phyloP scores from a whole-genome alignment of 2,797 vertebrate species.

The Heteromormyrus szaboi region DNA sequence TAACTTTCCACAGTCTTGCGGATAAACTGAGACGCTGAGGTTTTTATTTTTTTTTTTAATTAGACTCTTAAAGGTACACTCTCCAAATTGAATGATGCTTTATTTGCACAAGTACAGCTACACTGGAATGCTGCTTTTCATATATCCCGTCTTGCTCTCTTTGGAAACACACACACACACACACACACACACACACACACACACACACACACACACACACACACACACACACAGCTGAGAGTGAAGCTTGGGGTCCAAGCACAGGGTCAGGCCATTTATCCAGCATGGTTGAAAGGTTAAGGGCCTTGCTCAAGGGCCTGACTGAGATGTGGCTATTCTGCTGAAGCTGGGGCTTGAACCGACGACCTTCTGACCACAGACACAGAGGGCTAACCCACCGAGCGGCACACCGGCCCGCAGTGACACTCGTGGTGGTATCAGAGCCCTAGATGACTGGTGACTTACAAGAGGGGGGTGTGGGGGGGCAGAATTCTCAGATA shows the following conservation, averaged over 20 bases:
- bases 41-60: conserved; percentile 11
- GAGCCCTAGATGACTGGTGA: conserved; percentile 29
- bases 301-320: background rate
- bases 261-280: background rate
- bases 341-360: background rate
- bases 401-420: conserved; percentile 11
- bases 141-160: background rate
- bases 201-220: background rate
- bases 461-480: conserved; percentile 37
- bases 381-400: background rate
- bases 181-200: too few species aligned
- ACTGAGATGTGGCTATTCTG: background rate
- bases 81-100: background rate
- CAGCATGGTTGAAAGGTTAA: conserved; percentile 21
- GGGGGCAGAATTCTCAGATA: background rate
- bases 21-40: conserved; percentile 48
- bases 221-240: background rate
- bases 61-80: conserved; percentile 28
- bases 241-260: background rate
- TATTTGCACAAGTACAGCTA: background rate
- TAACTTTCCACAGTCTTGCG: conserved; percentile 37
- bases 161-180: background rate
- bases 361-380: background rate
- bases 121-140: background rate
- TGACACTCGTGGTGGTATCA: conserved; percentile 22